Evolutionary conservation across 2,797 vertebrate genomes (phyloP).

Genomic region (Girardinus metallicus): DNA sequence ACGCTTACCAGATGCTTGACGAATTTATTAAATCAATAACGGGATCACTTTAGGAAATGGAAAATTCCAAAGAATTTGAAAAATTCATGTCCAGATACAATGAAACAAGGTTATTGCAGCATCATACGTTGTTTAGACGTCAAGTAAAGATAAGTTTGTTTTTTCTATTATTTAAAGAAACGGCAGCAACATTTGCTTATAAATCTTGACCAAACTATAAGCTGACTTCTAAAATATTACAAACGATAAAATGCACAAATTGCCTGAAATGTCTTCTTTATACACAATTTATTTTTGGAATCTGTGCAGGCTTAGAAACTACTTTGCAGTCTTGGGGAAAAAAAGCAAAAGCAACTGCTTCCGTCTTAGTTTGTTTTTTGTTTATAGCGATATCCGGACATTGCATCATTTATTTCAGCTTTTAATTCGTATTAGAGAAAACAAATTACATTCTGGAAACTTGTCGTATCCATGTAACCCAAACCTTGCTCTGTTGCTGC

Average conservation of each 20-base stretch:
- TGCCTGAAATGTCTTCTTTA: not conserved
- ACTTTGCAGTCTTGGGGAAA: not conserved
- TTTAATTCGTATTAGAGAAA: not conserved
- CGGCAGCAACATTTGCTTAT: not conserved
- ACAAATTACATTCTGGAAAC: not conserved
- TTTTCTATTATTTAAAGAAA: not conserved
- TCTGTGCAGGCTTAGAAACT: too few species aligned
- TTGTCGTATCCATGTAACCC: not conserved
- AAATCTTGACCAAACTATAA: not conserved
- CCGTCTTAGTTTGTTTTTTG: not conserved
- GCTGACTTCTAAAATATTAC: not conserved
- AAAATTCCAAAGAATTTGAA: not conserved
- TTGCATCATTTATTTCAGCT: not conserved
- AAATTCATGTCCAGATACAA: not conserved
- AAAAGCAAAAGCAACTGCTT: not conserved
- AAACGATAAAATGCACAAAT: not conserved
- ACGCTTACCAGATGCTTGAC: slow-evolving; percentile 12
- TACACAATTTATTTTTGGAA: not conserved
- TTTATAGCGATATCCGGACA: not conserved
- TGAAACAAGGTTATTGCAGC: not conserved
- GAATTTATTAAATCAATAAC: not conserved
- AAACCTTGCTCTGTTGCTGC: slow-evolving; percentile 20
- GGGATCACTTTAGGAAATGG: not conserved
- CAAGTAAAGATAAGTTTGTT: too few species aligned
- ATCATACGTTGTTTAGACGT: not conserved